Percentiles rank a stretch among this genome's conserved stretches.
These are phyloP conservation scores for Periophthalmodon schlosseri DNA, from an alignment of 2,113 vertebrate genomes.

Conservation along the genomic window DNA sequence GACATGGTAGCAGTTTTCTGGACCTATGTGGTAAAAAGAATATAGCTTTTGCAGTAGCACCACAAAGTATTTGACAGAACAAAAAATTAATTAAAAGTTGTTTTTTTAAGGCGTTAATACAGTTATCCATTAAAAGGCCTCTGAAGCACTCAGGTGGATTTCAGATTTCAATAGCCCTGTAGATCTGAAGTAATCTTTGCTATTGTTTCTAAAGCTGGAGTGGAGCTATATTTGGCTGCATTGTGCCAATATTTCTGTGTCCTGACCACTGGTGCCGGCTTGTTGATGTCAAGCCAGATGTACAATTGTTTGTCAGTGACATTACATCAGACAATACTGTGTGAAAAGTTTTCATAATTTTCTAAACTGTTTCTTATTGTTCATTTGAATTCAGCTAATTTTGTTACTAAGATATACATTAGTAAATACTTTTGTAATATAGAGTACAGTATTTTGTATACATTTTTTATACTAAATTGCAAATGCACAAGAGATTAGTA, in stretches of 20 bases:
- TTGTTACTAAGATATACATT: too few relatives aligned
- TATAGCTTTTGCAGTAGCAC: neutral
- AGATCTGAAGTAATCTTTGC: slow-evolving; percentile 16
- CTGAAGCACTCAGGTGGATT: slow-evolving; percentile 5
- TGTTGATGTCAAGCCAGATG: slow-evolving; percentile 22
- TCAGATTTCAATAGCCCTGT: neutral
- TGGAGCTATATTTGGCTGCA: slow-evolving; percentile 67
- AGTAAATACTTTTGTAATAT: too few relatives aligned
- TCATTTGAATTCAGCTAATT: neutral
- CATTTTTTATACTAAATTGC: too few relatives aligned
- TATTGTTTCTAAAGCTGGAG: slow-evolving; percentile 41
- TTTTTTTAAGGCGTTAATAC: neutral
- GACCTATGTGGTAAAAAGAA: slow-evolving; percentile 31
- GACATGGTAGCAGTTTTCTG: slow-evolving; percentile 67
- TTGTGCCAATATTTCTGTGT: slow-evolving; percentile 42
- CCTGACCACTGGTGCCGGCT: slow-evolving; percentile 39
- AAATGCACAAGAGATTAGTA: too few relatives aligned
- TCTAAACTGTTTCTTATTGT: neutral
- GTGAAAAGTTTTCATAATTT: neutral
- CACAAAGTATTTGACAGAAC: neutral
- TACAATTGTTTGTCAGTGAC: slow-evolving; percentile 18
- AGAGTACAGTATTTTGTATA: too few relatives aligned
- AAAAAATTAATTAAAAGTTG: neutral
- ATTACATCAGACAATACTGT: slow-evolving; percentile 2
- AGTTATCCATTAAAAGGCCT: slow-evolving; percentile 16